Evolutionary conservation across 2,113 vertebrate genomes (phyloP).

Genomic region (Pardalotus punctatus): DNA sequence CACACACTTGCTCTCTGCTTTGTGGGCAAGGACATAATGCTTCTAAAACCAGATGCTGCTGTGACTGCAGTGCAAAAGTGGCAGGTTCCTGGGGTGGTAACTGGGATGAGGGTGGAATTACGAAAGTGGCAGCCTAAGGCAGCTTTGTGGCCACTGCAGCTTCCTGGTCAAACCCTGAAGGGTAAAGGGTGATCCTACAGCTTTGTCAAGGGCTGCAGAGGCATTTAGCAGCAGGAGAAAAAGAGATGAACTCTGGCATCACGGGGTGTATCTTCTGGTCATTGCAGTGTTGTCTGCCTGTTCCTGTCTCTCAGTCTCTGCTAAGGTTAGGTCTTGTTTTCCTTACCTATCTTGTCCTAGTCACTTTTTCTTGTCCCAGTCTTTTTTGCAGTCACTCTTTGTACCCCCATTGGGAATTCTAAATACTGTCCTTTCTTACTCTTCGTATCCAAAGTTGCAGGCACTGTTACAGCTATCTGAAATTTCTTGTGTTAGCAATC

Average conservation of each 20-base stretch:
- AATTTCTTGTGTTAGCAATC: neutral
- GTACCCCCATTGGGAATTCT: neutral
- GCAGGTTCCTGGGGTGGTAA: neutral
- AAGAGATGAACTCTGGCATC: neutral
- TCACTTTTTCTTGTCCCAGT: neutral
- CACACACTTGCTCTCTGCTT: neutral
- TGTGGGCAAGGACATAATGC: neutral
- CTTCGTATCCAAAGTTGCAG: neutral
- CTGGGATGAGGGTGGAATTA: neutral
- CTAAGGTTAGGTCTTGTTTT: neutral
- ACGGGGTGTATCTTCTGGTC: neutral
- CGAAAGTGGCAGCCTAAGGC: neutral
- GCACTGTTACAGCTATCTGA: neutral
- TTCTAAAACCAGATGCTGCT: neutral
- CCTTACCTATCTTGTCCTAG: fast-evolving
- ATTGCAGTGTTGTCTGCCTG: neutral
- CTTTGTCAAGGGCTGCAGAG: neutral
- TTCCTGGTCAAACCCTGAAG: neutral
- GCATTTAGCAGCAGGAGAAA: neutral
- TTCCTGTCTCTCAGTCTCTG: neutral
- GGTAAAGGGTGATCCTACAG: neutral
- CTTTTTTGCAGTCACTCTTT: neutral
- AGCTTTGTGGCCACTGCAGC: neutral
- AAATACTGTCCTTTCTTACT: neutral
- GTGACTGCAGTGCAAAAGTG: neutral